Percentiles rank a stretch among this genome's conserved stretches.
Evolutionary conservation across 2,888 invertebrate species (phyloP).

Genomic region (Ptychoptera contaminata): DNA sequence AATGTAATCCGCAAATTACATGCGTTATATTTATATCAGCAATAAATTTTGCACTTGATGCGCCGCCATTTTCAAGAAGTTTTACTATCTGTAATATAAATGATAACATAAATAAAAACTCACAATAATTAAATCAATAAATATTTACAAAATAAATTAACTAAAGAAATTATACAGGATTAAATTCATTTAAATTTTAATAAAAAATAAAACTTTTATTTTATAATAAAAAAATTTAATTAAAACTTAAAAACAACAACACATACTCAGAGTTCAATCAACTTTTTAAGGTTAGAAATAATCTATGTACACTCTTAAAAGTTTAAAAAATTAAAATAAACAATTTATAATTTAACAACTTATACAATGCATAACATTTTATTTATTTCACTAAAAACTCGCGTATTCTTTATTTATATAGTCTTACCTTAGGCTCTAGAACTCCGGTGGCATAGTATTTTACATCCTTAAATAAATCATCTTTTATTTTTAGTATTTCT

Average conservation of each 20-base stretch:
- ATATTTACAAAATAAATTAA: not conserved
- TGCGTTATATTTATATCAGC: constrained; percentile 79
- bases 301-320: too few species aligned
- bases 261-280: too few species aligned
- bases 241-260: too few species aligned
- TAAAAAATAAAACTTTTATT: too few species aligned
- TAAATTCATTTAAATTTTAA: too few species aligned
- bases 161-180: too few species aligned
- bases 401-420: not conserved
- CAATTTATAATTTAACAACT: too few species aligned
- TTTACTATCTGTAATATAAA: constrained; percentile 48
- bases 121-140: not conserved
- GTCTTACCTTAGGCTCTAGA: constrained; percentile 50
- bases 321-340: too few species aligned
- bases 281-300: too few species aligned
- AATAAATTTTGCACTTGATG: constrained; percentile 73
- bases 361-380: not conserved
- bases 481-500: constrained; percentile 26
- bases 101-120: not conserved
- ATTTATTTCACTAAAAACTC: not conserved
- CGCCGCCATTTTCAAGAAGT: constrained; percentile 71
- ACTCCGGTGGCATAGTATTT: constrained; percentile 72
- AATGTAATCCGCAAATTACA: constrained; percentile 74
- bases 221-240: too few species aligned
- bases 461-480: constrained; percentile 59